Base-by-base conservation (phyloP, 1,140 invertebrate species). In the Zaprionus gabonicus region DNA sequence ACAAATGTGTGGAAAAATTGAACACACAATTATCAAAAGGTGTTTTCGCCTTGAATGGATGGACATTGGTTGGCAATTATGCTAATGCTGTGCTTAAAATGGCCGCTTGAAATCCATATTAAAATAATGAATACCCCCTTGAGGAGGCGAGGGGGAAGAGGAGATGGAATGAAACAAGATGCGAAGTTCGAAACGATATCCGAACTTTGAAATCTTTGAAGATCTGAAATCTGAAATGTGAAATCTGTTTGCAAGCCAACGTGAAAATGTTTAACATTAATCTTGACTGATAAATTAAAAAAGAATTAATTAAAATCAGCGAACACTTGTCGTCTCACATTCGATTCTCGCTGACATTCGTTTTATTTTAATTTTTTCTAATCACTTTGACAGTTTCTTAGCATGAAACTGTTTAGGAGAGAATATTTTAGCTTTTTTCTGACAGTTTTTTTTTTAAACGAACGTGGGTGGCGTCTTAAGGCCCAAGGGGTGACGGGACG, bases 261-360 rank as follows among this genome's bases (percentile, higher is more conserved):
- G 69, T 78, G 73, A 76, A 88, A 71, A 90, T 90, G 81, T 88
- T 88, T 73, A 81, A 76, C 84, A 87, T 87, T 87, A 87, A 87
- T 88, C 84, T 90, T 88, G 83, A 76, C 84, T 87, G 81, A 84
- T 84, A 84, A 90, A 87, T 87, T 87, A 88, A 87, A 87, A 87
- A 88, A 60, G 76, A 86, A 86, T 86, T 86, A 83, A 87, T 87
- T 83, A 87, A 83, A 71, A 85, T 81, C 71, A 67, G 58, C 57
- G 80, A 87, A 80, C 82, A 82, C 82, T 76, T 79, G 76, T 77
- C 70, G 57, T 46, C 27, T 56, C n/a, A 23, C 63, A 44, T n/a
- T 41, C 27, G 58, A 27, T 46, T 60, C 78, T 77, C 38, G 72
- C 46, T 38, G 25, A 27, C 56, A 62, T 65, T 67, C 46, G 20